These are phyloP conservation scores for Ennomos fuscantarius DNA, from an alignment of 2,888 invertebrate species.

Conservation along the genomic window DNA sequence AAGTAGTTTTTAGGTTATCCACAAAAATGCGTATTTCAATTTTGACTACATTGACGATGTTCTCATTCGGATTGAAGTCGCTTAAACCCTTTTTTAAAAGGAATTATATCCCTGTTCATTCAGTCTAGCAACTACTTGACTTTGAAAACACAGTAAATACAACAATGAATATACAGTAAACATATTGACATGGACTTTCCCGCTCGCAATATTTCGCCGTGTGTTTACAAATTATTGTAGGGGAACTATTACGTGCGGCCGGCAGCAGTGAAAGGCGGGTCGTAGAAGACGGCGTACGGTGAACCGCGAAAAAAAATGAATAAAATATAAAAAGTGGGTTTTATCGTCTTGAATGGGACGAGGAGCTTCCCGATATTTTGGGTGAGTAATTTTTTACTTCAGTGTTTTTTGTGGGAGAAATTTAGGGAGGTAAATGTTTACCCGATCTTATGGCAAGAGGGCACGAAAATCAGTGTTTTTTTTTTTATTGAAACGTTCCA, in stretches of 20 bases:
- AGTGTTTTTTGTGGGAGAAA: constrained; percentile 1
- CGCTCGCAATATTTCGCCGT: constrained; percentile 41
- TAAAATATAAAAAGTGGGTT: constrained; percentile 45
- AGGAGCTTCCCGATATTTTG: constrained; percentile 43
- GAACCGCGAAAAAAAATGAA: constrained; percentile 35
- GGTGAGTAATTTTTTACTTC: constrained; percentile 44
- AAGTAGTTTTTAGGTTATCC: too few relatives aligned
- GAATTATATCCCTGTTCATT: too few relatives aligned
- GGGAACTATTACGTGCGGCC: constrained; percentile 52
- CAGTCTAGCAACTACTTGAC: too few relatives aligned
- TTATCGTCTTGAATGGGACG: not conserved
- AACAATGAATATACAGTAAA: too few relatives aligned
- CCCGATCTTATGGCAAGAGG: too few relatives aligned
- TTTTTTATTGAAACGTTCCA: constrained; percentile 25
- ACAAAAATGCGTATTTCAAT: too few relatives aligned
- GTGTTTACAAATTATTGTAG: constrained; percentile 52
- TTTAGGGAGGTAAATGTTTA: too few relatives aligned
- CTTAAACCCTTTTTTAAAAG: too few relatives aligned
- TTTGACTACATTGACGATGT: too few relatives aligned
- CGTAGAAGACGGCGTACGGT: constrained; percentile 44
- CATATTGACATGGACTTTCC: constrained; percentile 14
- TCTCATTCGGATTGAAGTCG: too few relatives aligned
- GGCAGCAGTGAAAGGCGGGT: constrained; percentile 67
- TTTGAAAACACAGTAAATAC: too few relatives aligned
- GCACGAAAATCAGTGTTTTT: too few relatives aligned